Evolutionary conservation across 2,113 vertebrate species (phyloP).

Genomic region (Butorides virescens): DNA sequence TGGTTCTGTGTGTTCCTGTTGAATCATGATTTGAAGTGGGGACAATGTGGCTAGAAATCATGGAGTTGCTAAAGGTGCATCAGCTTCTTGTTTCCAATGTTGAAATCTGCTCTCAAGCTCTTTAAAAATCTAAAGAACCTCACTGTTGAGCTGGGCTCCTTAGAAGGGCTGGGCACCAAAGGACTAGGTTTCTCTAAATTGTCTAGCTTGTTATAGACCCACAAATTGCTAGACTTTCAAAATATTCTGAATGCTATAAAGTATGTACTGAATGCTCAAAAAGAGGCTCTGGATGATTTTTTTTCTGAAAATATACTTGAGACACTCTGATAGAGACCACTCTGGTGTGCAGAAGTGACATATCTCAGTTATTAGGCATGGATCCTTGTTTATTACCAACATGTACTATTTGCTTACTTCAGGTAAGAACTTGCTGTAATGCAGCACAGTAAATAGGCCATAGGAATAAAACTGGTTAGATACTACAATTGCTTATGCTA

Average conservation of each 20-base stretch:
- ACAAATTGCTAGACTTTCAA: background rate
- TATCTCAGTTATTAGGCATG: background rate
- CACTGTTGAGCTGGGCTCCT: background rate
- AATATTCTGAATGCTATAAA: background rate
- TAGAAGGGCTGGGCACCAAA: background rate
- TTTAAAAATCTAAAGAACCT: background rate
- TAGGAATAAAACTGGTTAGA: background rate
- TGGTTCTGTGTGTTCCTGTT: background rate
- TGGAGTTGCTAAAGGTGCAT: background rate
- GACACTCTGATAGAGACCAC: too few relatives aligned
- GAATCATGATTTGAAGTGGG: background rate
- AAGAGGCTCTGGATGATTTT: background rate
- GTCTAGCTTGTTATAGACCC: background rate
- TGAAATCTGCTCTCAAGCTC: background rate
- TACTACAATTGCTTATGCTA: background rate
- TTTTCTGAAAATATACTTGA: background rate
- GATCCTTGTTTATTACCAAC: background rate
- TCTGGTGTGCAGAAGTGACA: background rate
- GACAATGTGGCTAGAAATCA: background rate
- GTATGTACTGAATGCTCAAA: background rate
- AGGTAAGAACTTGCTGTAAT: background rate
- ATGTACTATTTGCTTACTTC: background rate
- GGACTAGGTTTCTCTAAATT: background rate
- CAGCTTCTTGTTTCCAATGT: background rate
- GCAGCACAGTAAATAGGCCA: background rate